Evolutionary conservation across 2,113 vertebrate genomes (phyloP), one percentile per base, ranked within the genome.

Genomic region (Muntiacus muntjak): DNA sequence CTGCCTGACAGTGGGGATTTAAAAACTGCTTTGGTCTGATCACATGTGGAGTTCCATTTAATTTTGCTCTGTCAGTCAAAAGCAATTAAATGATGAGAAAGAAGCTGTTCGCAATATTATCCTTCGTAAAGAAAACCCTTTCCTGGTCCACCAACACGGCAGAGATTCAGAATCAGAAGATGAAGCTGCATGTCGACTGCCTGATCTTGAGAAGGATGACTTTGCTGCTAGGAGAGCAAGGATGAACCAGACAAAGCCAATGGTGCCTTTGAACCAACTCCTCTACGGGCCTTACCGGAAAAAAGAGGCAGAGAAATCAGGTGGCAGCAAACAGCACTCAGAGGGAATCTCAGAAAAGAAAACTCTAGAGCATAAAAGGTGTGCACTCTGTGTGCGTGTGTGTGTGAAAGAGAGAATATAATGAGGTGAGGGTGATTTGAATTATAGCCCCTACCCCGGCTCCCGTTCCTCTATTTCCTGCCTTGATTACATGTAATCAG

Each of bases 151-250:
- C 88, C 98, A 98, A 47, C 98, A 98, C 84, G 98, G 99, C 96
- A 98, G 98, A 15, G 99, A 98, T 58, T 99, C 99, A 76, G 99
- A 99, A 90, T 99, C 99, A 7, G 99, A 99, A 95, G 99, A 99
- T 19, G 99, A 98, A 97, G 95, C 84, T 71, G 97, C 85, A 1
- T 95, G 89, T 87, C 99, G 98, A 96, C 87, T 99, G 90, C 99
- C 99, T 1, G 99, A 99, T 94, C 99, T 99, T 84, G 99, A 98
- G 94, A 99, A 98, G 98, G 99, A 99, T 76, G 99, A 99, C 95
- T 99, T 99, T 96, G 99, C 99, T 0, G 99, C 99, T 4, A 98
- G 99, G 50, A 99, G 99, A 98, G 98, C 98, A 47, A 99, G 98
- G 54, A 99, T 99, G 95, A 99, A 99, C 97, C 98, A 99, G 13